Conservation (phyloP, 2,797 vertebrate genomes). For the Paedocypris micromegethes region DNA sequence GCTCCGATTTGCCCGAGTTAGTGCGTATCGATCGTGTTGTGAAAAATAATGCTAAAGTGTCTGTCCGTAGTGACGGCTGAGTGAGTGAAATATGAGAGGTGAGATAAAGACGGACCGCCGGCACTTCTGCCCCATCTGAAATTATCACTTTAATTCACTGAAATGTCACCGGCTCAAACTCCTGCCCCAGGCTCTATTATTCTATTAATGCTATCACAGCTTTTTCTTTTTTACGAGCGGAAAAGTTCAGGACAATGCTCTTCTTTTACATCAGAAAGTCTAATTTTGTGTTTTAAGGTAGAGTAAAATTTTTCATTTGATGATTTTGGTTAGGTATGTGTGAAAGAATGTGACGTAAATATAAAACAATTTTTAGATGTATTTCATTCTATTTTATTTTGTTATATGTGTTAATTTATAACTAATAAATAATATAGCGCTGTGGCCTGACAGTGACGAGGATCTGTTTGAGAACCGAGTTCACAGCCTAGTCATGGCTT, state of each 20-base stretch:
- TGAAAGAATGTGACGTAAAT: no score
- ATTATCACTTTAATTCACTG: slow-evolving; percentile 6
- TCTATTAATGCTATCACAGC: slow-evolving; percentile 12
- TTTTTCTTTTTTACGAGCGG: slow-evolving; percentile 9
- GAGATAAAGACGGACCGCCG: slow-evolving; percentile 27
- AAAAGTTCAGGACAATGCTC: slow-evolving; percentile 26
- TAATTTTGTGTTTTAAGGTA: slow-evolving; percentile 4
- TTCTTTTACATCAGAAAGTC: slow-evolving; percentile 21
- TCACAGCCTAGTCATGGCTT: no score
- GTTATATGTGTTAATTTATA: no score
- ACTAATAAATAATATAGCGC: no score
- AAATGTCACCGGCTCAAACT: slow-evolving; percentile 18
- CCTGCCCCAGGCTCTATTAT: slow-evolving; percentile 11
- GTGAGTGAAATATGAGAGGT: slow-evolving; percentile 29
- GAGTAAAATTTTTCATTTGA: neutral
- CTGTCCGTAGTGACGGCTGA: neutral
- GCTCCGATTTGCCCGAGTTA: slow-evolving; percentile 17
- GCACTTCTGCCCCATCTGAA: slow-evolving; percentile 17
- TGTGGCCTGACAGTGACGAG: no score
- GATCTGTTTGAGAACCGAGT: no score
- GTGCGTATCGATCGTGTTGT: slow-evolving; percentile 23
- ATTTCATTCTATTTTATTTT: no score
- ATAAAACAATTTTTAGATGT: no score
- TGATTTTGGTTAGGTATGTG: neutral
- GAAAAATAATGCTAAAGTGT: slow-evolving; percentile 23